phyloP scores from a whole-genome alignment of 2,113 vertebrate species.

The Anhinga rufa region DNA sequence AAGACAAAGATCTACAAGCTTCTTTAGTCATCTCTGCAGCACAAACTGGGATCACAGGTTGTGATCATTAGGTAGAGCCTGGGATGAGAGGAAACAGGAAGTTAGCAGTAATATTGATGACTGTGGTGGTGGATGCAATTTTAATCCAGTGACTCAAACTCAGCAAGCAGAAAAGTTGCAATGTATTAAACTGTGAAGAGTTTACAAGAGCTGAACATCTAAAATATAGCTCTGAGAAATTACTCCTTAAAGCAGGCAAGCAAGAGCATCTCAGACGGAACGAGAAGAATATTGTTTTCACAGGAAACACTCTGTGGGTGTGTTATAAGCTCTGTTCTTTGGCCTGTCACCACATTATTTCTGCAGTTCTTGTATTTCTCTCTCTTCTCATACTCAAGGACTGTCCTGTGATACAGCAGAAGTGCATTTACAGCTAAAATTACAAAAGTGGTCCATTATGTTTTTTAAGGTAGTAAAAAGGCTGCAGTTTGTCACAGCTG shows the following conservation, averaged over 20 bases:
- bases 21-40: neutral
- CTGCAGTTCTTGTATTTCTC: slow-evolving; percentile 39
- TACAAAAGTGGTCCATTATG: slow-evolving; percentile 62
- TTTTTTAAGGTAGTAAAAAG: slow-evolving; percentile 49
- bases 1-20: neutral
- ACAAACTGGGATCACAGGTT: neutral
- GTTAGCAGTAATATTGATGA: neutral
- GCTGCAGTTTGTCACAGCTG: slow-evolving; percentile 42
- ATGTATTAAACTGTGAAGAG: slow-evolving; percentile 42
- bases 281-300: slow-evolving; percentile 75
- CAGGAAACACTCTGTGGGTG: slow-evolving; percentile 64
- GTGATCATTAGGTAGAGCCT: neutral
- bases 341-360: slow-evolving; percentile 73
- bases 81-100: neutral
- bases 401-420: slow-evolving; percentile 43
- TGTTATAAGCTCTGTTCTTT: slow-evolving; percentile 71
- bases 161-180: slow-evolving; percentile 23
- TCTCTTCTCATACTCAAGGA: slow-evolving; percentile 21
- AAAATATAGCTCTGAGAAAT: slow-evolving; percentile 46
- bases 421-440: slow-evolving; percentile 67
- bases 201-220: slow-evolving; percentile 42
- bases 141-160: slow-evolving; percentile 13
- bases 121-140: neutral
- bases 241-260: slow-evolving; percentile 69
- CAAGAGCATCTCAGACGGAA: slow-evolving; percentile 52